phyloP scores from a whole-genome alignment of 2,797 vertebrate genomes.

The Acrocephalus scirpaceus region DNA sequence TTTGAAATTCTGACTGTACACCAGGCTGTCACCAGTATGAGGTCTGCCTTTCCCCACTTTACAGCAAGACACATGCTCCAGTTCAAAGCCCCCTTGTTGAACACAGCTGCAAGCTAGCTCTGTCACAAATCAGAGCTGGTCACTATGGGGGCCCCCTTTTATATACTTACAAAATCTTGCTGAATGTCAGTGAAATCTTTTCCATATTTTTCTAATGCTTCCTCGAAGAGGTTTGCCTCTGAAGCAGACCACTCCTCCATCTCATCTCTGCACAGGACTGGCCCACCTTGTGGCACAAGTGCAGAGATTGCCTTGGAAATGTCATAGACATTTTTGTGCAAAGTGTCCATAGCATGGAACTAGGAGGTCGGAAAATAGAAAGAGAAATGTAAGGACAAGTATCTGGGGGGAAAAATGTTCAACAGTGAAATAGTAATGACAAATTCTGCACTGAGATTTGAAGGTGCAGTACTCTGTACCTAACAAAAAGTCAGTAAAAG shows the following conservation, averaged over 20 bases:
- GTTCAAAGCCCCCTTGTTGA: background rate
- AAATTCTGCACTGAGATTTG: background rate
- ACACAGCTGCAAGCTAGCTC: background rate
- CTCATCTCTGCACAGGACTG: constrained; percentile 93
- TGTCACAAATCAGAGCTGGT: background rate
- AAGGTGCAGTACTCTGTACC: background rate
- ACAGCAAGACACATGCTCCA: background rate
- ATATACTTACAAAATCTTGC: constrained; percentile 94
- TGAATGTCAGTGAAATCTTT: constrained; percentile 98
- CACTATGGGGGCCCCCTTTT: background rate
- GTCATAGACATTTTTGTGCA: constrained; percentile 91
- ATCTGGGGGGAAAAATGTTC: background rate
- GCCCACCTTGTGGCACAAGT: constrained; percentile 95
- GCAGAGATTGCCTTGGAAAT: constrained; percentile 95
- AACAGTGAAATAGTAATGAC: background rate
- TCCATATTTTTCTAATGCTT: constrained; percentile 96
- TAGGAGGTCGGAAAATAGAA: constrained; percentile 46
- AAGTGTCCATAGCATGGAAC: constrained; percentile 98
- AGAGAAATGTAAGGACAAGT: background rate
- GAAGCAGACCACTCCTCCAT: constrained; percentile 99
- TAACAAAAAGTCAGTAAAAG: background rate
- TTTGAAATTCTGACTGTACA: constrained; percentile 7
- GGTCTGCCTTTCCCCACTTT: background rate
- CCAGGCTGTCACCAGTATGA: background rate
- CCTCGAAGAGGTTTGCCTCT: constrained; percentile 95